A percentile compares a stretch with the other conserved stretches of the same genome.
These are phyloP conservation scores for Phacellophora camtschatica DNA, from an alignment of 30 jellyfish, hydroid and myxozoan species.

Conservation along the genomic window DNA sequence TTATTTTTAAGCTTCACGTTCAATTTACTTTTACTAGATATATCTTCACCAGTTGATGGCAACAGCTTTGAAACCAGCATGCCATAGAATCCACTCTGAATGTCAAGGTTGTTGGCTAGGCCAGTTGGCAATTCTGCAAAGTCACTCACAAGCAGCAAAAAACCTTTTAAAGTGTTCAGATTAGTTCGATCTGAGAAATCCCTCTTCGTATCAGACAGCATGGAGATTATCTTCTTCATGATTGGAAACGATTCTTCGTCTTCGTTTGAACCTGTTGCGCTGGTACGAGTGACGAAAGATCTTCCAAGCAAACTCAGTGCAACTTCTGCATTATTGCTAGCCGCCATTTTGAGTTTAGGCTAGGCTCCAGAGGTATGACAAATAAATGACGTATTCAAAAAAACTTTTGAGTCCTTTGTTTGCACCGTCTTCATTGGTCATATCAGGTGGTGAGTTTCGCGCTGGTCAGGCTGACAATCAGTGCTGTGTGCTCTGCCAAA, in stretches of 20 bases:
- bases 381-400: no score
- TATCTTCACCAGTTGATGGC: slow-evolving; percentile 21
- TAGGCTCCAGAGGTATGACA: no score
- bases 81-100: background rate
- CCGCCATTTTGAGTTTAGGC: no score
- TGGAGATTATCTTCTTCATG: background rate
- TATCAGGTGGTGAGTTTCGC: no score
- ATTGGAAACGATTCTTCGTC: background rate
- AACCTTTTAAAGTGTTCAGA: background rate
- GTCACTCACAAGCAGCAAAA: background rate
- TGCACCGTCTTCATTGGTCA: no score
- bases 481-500: no score
- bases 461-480: no score
- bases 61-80: background rate
- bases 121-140: background rate
- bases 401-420: no score
- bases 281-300: background rate
- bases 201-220: background rate
- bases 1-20: background rate
- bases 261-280: background rate
- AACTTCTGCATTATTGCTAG: no score
- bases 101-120: background rate
- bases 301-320: background rate
- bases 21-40: background rate
- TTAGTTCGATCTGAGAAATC: background rate